Evolutionary conservation across 2,888 invertebrate species (phyloP), one percentile per base, ranked within the genome.

Genomic region (Polydrusus pterygomalis): DNA sequence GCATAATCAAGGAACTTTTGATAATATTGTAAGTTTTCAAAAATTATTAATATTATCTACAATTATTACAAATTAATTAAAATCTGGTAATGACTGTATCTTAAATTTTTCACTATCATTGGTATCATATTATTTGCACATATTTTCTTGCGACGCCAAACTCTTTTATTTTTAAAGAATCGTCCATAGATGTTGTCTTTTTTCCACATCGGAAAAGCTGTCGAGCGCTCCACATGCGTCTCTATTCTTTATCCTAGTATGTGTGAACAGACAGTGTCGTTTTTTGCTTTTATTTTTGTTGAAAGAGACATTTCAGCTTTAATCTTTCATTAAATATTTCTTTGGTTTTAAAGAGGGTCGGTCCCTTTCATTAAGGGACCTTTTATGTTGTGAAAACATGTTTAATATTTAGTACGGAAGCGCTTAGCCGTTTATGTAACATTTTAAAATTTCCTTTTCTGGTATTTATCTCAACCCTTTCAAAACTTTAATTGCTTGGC

Each of bases 291-390:
- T 18, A 69, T 69, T 58, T 68, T 70, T 56, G 65, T 70, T 67
- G 75, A 75, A 70, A 70, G 74, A 64, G 47, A 71, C 70, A 74
- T 78, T 76, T 80, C 77, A 78, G 71, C 80, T 77, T 77, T 79
- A 79, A 78, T 78, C 79, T 77, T 73, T 74, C 79, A 80, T 79
- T 63, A 79, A 79, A 78, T 79, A 79, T 80, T 78, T 77, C 78
- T 76, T 65, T 73, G 70, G 71, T 70, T 73, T 77, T 69, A 65
- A 69, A 77, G 67, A 67, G 78, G 69, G 72, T 70, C 70, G 77
- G 70, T 75, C 68, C 77, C 70, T 80, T 79, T 80, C 77, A 78
- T 79, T 78, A 79, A 68, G 70, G 63, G 72, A 58, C 74, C 73
- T 69, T 77, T 79, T 77, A 77, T 64, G 71, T 64, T 56, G 54